Conservation (phyloP, 2,888 invertebrate genomes). For the Philopedon plagiatum region DNA sequence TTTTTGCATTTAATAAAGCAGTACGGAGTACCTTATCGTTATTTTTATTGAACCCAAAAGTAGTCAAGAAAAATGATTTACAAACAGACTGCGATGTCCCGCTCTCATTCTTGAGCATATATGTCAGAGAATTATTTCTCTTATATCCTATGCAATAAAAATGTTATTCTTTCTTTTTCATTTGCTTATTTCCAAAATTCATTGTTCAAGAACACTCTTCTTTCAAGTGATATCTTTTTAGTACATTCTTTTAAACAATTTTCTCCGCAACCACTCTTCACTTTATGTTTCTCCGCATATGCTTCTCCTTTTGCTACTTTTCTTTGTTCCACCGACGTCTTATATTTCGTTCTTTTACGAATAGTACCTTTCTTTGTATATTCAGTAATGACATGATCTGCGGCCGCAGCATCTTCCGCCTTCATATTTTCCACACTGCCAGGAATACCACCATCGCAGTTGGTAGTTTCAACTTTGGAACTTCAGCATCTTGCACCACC, state of each 20-base stretch:
- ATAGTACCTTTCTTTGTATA: conserved; percentile 8
- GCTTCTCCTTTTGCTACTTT: neutral
- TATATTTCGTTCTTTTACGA: conserved; percentile 1
- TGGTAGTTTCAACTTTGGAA: neutral
- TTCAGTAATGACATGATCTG: neutral
- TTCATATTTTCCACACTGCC: neutral
- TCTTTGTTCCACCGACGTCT: neutral
- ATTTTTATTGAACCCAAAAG: neutral
- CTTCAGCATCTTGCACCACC: neutral
- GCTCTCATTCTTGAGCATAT: conserved; percentile 9
- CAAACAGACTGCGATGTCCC: neutral
- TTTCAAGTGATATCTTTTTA: neutral
- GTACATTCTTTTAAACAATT: neutral
- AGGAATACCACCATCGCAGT: neutral
- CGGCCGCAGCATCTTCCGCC: neutral
- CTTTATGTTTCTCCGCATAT: neutral
- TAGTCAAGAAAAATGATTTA: conserved; percentile 10
- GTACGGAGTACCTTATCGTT: conserved; percentile 18
- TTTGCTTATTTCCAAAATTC: conserved; percentile 1
- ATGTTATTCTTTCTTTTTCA: conserved; percentile 2
- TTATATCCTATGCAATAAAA: conserved; percentile 3
- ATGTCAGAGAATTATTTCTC: conserved; percentile 10
- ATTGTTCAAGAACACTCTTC: neutral
- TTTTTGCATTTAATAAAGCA: conserved; percentile 14
- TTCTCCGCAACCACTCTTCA: neutral